A percentile compares a stretch with the other conserved stretches of the same genome.
Evolutionary conservation across 1,140 invertebrate genomes (phyloP).

Genomic region (Camponotus pennsylvanicus): DNA sequence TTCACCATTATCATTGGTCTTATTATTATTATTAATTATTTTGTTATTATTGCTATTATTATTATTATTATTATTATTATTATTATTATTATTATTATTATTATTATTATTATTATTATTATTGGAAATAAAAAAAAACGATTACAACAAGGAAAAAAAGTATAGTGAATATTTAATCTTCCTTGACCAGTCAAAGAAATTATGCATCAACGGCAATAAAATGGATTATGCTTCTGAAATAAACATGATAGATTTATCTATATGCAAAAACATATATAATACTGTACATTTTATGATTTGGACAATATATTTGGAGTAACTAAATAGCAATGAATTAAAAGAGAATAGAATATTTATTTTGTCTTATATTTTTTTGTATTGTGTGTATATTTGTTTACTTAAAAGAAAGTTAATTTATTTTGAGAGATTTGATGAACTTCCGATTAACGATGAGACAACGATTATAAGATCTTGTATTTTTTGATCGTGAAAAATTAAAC

Average conservation of each 20-base stretch:
- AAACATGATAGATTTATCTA: background rate
- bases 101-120: slow-evolving; percentile 73
- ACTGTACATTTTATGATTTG: slow-evolving; percentile 5
- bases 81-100: slow-evolving; percentile 72
- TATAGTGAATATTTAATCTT: slow-evolving; percentile 41
- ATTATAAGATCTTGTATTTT: slow-evolving; percentile 23
- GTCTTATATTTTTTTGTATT: slow-evolving; percentile 21
- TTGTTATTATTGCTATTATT: slow-evolving; percentile 74
- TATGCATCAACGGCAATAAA: slow-evolving; percentile 1
- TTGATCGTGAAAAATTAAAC: background rate
- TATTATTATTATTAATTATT: slow-evolving; percentile 74
- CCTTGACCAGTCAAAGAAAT: slow-evolving; percentile 42
- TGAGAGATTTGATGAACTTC: slow-evolving; percentile 12
- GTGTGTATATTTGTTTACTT: slow-evolving; percentile 20
- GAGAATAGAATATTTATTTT: slow-evolving; percentile 3
- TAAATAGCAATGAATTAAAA: slow-evolving; percentile 7
- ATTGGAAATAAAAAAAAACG: slow-evolving; percentile 73
- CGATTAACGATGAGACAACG: slow-evolving; percentile 27
- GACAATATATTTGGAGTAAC: background rate
- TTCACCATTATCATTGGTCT: slow-evolving; percentile 72
- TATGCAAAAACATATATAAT: background rate
- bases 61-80: slow-evolving; percentile 76
- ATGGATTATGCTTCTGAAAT: slow-evolving; percentile 2
- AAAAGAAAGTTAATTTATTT: slow-evolving; percentile 3
- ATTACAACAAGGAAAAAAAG: slow-evolving; percentile 64